These are phyloP conservation scores for Aurelia coerulea DNA, from an alignment of 30 jellyfish, hydroid and myxozoan genomes.

Conservation along the genomic window DNA sequence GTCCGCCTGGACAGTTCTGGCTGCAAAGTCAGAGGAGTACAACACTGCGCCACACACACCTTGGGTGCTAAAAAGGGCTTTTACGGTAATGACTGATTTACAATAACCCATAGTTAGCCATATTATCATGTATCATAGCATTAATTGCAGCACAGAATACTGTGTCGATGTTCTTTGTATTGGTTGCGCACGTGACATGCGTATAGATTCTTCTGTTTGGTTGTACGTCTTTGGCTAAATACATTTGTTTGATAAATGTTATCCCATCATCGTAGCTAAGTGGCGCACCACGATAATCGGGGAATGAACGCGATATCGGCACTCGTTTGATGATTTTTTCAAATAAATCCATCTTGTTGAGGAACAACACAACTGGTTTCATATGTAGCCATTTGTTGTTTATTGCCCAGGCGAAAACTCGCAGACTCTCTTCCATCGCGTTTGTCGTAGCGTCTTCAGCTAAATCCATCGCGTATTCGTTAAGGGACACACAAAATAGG, in stretches of 20 bases:
- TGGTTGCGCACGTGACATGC: slow-evolving; percentile 67
- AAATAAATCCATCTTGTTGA: slow-evolving; percentile 49
- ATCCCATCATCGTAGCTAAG: slow-evolving; percentile 5
- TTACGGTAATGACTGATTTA: too few relatives aligned
- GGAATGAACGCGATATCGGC: slow-evolving; percentile 16
- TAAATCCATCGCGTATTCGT: slow-evolving; percentile 15
- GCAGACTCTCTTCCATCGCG: slow-evolving; percentile 37
- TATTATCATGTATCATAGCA: neutral
- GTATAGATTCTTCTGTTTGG: slow-evolving; percentile 12
- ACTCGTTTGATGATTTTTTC: slow-evolving; percentile 22
- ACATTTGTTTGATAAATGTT: slow-evolving; percentile 2
- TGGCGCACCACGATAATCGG: slow-evolving; percentile 33
- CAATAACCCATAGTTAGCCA: slow-evolving; percentile 1
- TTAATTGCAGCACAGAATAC: slow-evolving; percentile 34
- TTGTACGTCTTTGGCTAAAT: neutral
- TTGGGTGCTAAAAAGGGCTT: too few relatives aligned
- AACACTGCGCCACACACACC: too few relatives aligned
- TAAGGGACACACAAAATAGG: slow-evolving; percentile 27
- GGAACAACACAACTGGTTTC: slow-evolving; percentile 42
- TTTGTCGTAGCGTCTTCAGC: slow-evolving; percentile 40
- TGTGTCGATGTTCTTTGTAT: slow-evolving; percentile 33
- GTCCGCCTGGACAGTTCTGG: too few relatives aligned
- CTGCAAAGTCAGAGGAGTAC: too few relatives aligned
- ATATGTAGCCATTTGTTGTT: slow-evolving; percentile 38
- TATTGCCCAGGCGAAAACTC: slow-evolving; percentile 12